Base-by-base conservation (phyloP, 64 coral and sea anemone genomes). In the Catalaphyllia jardinei region DNA sequence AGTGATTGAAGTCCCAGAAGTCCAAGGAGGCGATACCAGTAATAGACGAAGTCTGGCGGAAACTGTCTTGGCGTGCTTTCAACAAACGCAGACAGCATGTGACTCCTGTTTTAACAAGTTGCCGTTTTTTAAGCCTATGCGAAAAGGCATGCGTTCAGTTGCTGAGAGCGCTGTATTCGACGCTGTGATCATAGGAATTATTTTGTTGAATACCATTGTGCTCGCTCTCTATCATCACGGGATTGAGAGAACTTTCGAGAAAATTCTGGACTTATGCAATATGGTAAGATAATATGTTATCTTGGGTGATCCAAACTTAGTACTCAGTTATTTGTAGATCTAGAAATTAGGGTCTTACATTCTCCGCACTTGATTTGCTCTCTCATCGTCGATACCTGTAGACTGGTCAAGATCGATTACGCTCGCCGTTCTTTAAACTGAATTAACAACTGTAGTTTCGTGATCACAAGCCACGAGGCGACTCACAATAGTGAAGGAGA, bases 141-240 rank as follows among this genome's bases (percentile, higher is more conserved):
- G 82, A 59, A 86, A 80, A 50, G 28, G 77, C 22, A 85, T 87
- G 75, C 93, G 83, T 74, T 25, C 84, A 50, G 78, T 80, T 4
- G 89, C 93, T 31, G 91, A 86, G 14, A 76, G 92, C 60, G 91
- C 94, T 0, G 24, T 87, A 5, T 96, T 96, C 83, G 94, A 96
- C 46, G 89, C 60, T 3, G 79, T 93, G 30, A 92, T 96, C 20
- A 90, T 91, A 38, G 86, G 76, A 19, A 62, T 96, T 80, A 96
- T 96, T 8, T 75, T 96, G 20, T 74, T 96, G 22, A 96, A 96
- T 22, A 96, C 94, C 7, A 88, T 93, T 24, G 94, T 96, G 6
- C 88, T 96, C 15, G 89, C 90, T 6, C 76, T 96, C 10, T 96
- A 96, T 88, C 74, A 96, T 72, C 77, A 96, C 60, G 91, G 94